Evolutionary conservation across 2,113 vertebrate genomes (phyloP), one percentile per base, ranked within the genome.

Genomic region (Lanius collurio): DNA sequence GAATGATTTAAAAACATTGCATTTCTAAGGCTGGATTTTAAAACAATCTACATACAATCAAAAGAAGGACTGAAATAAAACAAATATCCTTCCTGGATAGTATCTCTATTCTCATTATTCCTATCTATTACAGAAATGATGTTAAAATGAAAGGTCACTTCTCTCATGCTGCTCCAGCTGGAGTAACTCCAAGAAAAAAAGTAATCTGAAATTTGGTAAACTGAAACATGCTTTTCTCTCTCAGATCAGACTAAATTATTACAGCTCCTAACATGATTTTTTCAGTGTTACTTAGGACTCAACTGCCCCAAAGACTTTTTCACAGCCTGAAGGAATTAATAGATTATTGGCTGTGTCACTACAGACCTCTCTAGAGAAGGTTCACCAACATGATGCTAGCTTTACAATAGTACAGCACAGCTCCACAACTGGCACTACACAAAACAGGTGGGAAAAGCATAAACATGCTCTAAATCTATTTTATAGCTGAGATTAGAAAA

Each of bases 51-150:
- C 19, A 84, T 39, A 39, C 10, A 64, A 76, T 60, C 67, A 89
- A 94, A 97, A 27, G 7, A 35, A 94, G 44, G 59, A 88, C 70
- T 73, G 19, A 96, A 96, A 92, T 7, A 57, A 94, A 90, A 83
- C 9, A 83, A 84, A 60, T 49, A 80, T 82, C 46, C 46, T 90
- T 93, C 83, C 41, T 69, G 86, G 26, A 10, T 68, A 79, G 49
- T 88, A 73, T 33, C 49, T 50, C 35, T 57, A 64, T 9, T 59
- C 47, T 91, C 13, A 55, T 67, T 91, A 68, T 64, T 83, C 57
- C 52, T 83, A 16, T 15, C 10, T 27, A 26, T 49, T 60, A 93
- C 18, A 94, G 18, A 7, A 47, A 9, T 44, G 37, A 65, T 13
- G 7, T 78, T 35, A 79, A 89, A 91, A 83, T 27, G 8, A 75